Evolutionary conservation across 2,113 vertebrate species (phyloP), one percentile per base, ranked within the genome.

Genomic region (Carassius gibelio): DNA sequence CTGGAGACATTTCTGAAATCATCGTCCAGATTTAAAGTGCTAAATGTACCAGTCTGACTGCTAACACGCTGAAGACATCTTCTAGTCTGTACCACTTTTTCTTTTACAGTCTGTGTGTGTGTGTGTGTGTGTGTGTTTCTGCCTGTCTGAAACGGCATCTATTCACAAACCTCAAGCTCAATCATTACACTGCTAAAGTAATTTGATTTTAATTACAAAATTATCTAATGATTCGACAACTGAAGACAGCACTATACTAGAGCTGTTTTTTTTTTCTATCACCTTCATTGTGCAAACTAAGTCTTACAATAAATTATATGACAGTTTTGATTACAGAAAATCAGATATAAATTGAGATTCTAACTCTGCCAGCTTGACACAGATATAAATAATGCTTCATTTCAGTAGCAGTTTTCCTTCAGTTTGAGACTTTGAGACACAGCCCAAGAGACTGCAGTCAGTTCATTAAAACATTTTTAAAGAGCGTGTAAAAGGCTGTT

Each of bases 191-290:
- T 21, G 64, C 83, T 72, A 83, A 80, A 79, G 62, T 55, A 82
- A 85, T 85, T 85, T 34, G 57, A 85, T 83, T 88, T 85, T 83
- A 81, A 85, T 88, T 88, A 68, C 64, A n/a, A 88, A 85, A 83
- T 85, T 80, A 81, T 69, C 75, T 52, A 83, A 74, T 88, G 84
- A 45, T 61, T 61, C 6, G 36, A 79, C 36, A 14, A 14, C 36
- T 59, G 75, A 79, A 88, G 74, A 68, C 10, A 21, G 19, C 64
- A 36, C n/a, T 45, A 50, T 75, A 45, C 75, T 50, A 34, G 59
- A 75, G 34, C 30, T 19, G 59, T 8, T 74, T 23, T 7, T 23
- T 23, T 0, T n/a, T 74, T 68, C 55, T 68, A 42, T 57, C 72
- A 30, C 62, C 38, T 83, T n/a, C 55, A 57, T 69, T 52, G 21